These are phyloP conservation scores for Plebejus anna DNA, from an alignment of 2,888 invertebrate species.

Conservation along the genomic window DNA sequence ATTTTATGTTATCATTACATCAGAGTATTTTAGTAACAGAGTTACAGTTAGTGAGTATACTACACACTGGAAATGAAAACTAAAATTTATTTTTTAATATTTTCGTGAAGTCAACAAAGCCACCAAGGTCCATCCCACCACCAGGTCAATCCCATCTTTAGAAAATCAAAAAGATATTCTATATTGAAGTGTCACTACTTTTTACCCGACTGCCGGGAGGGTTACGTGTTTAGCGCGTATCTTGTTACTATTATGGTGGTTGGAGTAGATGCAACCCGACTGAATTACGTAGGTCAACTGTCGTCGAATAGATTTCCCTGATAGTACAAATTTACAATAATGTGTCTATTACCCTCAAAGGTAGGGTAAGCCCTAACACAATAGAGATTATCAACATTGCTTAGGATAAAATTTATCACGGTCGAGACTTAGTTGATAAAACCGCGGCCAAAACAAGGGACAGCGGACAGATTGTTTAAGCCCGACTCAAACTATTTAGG, in stretches of 20 bases:
- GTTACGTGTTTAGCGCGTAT: neutral
- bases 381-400: slow-evolving; percentile 22
- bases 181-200: too few species aligned
- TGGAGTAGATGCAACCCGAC: neutral
- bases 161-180: too few species aligned
- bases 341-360: neutral
- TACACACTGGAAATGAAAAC: too few species aligned
- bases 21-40: too few species aligned
- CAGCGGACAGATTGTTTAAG: slow-evolving; percentile 15
- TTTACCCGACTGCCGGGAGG: neutral
- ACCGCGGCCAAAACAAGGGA: neutral
- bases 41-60: too few species aligned
- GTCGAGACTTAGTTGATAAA: slow-evolving; percentile 1
- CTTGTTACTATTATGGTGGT: neutral
- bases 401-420: slow-evolving; percentile 26
- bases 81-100: too few species aligned
- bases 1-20: too few species aligned
- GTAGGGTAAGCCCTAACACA: neutral
- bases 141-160: too few species aligned
- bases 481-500: slow-evolving; percentile 11
- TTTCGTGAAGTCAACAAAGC: too few species aligned
- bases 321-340: neutral
- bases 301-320: neutral
- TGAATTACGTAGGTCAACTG: neutral
- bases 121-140: too few species aligned